Evolutionary conservation across 2,797 vertebrate species (phyloP), one percentile per base, ranked within the genome.

Genomic region (Rousettus madagascariensis): DNA sequence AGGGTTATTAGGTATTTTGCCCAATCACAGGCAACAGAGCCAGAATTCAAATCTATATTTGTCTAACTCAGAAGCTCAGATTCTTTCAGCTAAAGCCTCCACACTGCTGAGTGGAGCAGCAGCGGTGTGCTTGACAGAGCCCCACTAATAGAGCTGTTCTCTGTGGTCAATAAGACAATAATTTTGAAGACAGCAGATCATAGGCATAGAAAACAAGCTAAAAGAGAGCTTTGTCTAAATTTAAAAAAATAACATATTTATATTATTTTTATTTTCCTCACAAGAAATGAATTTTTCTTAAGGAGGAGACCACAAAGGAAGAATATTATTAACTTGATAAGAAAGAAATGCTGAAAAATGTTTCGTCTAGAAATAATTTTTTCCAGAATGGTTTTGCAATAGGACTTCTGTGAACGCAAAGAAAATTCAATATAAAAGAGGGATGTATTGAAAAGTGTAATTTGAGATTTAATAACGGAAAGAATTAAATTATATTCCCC

Each of bases 311-410:
- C 20, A 49, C 83, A 20, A 87, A 49, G 12, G 55, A 94, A 85
- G 57, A 79, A 57, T 78, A 65, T 15, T 83, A 72, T 71, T 77
- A 55, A 94, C 8, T 49, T 85, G 55, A 92, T 66, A 28, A 66
- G 71, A 84, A 93, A 84, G 3, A 59, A 72, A 78, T 88, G 49
- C 55, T 86, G 36, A 79, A 85, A 75, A 92, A 46, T 88, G 24
- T 79, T 84, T 59, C 66, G 49, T 43, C 24, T 65, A 85, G 51
- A 84, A 69, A 65, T 63, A 57, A 82, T 43, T 22, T 55, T 66
- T 88, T 68, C 49, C 41, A 71, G 49, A 26, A 66, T 66, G 22
- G 26, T 51, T 86, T 59, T 90, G 8, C 15, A 38, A 43, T 51
- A 61, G 11, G 24, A 74, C 17, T 63, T 87, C 19, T 15, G 12